These are phyloP conservation scores for Nymphicus hollandicus DNA, from an alignment of 2,113 vertebrate species.

Conservation along the genomic window DNA sequence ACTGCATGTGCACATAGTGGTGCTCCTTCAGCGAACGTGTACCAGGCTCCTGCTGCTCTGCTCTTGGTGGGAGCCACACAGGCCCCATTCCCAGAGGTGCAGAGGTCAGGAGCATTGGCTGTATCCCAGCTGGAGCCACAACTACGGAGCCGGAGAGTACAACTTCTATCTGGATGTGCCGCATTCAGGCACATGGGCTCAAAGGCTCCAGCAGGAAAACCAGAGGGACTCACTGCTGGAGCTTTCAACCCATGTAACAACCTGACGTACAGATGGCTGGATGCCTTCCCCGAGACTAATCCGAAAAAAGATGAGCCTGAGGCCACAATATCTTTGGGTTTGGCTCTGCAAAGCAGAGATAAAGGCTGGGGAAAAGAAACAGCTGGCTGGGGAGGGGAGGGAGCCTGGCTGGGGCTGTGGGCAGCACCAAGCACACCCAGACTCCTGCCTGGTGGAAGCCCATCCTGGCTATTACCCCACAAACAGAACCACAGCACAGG, in stretches of 20 bases:
- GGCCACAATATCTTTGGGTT: background rate
- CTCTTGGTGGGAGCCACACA: background rate
- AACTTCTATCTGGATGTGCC: background rate
- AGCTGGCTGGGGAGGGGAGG: background rate
- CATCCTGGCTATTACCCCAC: background rate
- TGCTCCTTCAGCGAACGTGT: background rate
- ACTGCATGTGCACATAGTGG: fast-evolving
- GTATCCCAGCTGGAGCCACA: background rate
- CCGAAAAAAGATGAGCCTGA: background rate
- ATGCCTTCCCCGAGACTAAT: too few relatives aligned
- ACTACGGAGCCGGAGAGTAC: background rate
- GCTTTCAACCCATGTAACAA: background rate
- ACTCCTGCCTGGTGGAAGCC: fast-evolving
- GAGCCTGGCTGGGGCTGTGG: background rate
- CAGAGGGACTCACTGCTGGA: background rate
- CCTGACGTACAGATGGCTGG: fast-evolving
- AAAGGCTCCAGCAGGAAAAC: background rate
- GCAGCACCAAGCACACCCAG: background rate
- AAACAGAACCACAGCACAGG: fast-evolving
- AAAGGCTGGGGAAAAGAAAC: background rate
- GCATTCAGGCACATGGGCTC: background rate
- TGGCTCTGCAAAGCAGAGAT: background rate
- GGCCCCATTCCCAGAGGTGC: fast-evolving
- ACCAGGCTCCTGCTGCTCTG: background rate
- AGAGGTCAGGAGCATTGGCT: fast-evolving